These are phyloP conservation scores for Calameuta pallipes DNA, from an alignment of 2,888 invertebrate genomes.

Conservation along the genomic window DNA sequence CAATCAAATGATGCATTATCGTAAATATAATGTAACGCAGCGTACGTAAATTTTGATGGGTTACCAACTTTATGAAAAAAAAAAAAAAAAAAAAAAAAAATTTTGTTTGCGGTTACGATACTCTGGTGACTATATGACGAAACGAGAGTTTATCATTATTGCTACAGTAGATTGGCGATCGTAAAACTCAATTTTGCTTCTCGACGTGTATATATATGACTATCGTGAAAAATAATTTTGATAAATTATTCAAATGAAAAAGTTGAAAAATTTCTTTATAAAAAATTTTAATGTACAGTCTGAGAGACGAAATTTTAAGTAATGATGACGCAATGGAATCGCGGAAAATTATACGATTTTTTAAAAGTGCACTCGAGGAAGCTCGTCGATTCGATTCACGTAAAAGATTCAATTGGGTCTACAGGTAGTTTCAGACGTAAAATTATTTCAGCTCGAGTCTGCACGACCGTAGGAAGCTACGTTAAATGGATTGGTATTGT, in stretches of 20 bases:
- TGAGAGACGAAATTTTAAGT: too few relatives aligned
- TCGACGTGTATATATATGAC: neutral
- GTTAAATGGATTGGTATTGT: neutral
- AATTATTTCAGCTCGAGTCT: neutral
- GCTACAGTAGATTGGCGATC: too few relatives aligned
- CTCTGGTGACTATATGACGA: neutral
- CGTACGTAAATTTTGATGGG: slow-evolving; percentile 30
- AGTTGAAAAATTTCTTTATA: accelerated
- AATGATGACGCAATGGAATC: neutral
- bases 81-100: neutral
- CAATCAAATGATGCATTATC: slow-evolving; percentile 56
- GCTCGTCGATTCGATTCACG: neutral
- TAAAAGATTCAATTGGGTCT: neutral
- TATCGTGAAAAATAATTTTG: neutral
- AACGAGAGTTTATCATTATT: neutral
- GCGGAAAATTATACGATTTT: neutral
- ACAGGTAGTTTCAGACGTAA: neutral
- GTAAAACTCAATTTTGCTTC: neutral
- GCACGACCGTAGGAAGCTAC: neutral
- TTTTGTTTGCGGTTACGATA: neutral
- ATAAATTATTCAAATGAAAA: too few relatives aligned
- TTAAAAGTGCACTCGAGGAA: neutral
- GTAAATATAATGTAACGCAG: slow-evolving; percentile 44
- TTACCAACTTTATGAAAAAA: slow-evolving; percentile 15
- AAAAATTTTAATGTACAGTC: too few relatives aligned